phyloP scores from a whole-genome alignment of 2,797 vertebrate genomes.

The Acanthurus lineatus region DNA sequence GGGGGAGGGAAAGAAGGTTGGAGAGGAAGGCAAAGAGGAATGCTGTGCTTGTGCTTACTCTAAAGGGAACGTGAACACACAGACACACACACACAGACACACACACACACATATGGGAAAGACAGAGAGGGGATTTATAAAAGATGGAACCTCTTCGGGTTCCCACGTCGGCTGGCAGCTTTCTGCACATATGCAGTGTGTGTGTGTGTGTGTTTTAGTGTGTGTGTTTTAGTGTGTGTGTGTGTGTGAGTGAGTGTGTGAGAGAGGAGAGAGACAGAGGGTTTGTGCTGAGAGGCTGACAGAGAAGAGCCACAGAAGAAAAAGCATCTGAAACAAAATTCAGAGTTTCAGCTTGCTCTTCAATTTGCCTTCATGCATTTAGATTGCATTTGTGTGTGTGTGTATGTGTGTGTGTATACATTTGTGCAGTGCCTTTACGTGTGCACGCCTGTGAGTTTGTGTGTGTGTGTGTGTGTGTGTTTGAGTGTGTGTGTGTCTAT shows the following conservation, averaged over 20 bases:
- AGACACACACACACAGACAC: slow-evolving; percentile 43
- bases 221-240: slow-evolving; percentile 1
- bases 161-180: slow-evolving; percentile 75
- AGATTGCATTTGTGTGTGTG: slow-evolving; percentile 28
- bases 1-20: slow-evolving; percentile 48
- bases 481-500: slow-evolving; percentile 34
- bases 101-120: slow-evolving; percentile 53
- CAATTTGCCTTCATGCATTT: slow-evolving; percentile 43
- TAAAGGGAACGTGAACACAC: slow-evolving; percentile 51
- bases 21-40: slow-evolving; percentile 72
- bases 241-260: not conserved
- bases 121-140: slow-evolving; percentile 79
- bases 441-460: slow-evolving; percentile 25
- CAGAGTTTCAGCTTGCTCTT: slow-evolving; percentile 23
- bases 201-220: slow-evolving; percentile 11
- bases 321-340: slow-evolving; percentile 47
- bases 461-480: slow-evolving; percentile 26
- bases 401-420: slow-evolving; percentile 20
- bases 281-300: slow-evolving; percentile 15
- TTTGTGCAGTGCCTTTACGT: slow-evolving; percentile 27
- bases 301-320: slow-evolving; percentile 23
- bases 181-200: slow-evolving; percentile 66
- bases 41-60: slow-evolving; percentile 71
- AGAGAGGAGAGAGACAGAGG: too few species aligned
- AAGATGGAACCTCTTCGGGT: slow-evolving; percentile 73